phyloP scores from a whole-genome alignment of 2,113 vertebrate genomes.

The Cercopithecus mona region DNA sequence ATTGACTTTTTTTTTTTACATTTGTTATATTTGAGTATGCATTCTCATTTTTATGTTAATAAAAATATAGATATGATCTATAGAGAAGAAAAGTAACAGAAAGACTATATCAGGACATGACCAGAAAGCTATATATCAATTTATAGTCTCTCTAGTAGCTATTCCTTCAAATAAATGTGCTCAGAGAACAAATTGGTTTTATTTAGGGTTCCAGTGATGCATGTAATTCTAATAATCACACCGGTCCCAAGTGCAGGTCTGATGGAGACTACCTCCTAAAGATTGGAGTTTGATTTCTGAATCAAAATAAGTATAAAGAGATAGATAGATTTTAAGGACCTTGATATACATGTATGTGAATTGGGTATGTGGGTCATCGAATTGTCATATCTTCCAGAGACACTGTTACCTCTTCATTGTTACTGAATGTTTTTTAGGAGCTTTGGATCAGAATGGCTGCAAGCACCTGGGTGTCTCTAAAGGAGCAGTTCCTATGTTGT shows the following conservation, averaged over 20 bases:
- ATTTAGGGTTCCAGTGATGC: background rate
- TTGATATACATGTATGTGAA: background rate
- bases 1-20: background rate
- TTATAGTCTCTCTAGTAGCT: background rate
- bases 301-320: background rate
- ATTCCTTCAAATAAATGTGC: background rate
- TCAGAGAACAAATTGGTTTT: background rate
- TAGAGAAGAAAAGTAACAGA: background rate
- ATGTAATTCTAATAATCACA: background rate
- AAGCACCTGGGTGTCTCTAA: background rate
- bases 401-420: background rate
- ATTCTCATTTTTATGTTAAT: background rate
- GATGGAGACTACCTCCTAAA: background rate
- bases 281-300: slow-evolving; percentile 11
- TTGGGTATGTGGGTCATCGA: background rate
- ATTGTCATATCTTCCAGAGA: background rate
- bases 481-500: background rate
- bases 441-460: background rate
- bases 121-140: background rate
- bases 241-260: background rate
- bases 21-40: background rate
- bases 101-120: background rate
- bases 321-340: background rate
- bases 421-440: background rate
- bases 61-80: background rate